phyloP scores from a whole-genome alignment of 2,113 vertebrate species.

The Monopterus albus region DNA sequence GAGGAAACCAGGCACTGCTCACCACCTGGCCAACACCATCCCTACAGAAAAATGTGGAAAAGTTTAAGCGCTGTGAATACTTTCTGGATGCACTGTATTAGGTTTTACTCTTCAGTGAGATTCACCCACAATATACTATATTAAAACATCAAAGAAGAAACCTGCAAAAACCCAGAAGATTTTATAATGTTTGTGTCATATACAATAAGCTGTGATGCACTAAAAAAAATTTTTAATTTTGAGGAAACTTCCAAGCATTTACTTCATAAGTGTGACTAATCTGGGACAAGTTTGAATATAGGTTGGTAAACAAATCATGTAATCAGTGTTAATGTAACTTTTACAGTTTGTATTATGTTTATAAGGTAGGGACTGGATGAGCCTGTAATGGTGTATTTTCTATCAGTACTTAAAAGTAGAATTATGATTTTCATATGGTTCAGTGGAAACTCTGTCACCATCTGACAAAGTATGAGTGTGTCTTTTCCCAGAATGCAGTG shows the following conservation, averaged over 20 bases:
- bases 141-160: too few species aligned
- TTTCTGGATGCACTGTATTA: too few species aligned
- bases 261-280: slow-evolving; percentile 51
- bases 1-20: too few species aligned
- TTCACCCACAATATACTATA: too few species aligned
- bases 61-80: too few species aligned
- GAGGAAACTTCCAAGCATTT: slow-evolving; percentile 6
- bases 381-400: slow-evolving; percentile 24
- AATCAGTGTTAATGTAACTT: slow-evolving; percentile 59
- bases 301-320: slow-evolving; percentile 35
- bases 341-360: slow-evolving; percentile 34
- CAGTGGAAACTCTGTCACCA: not conserved
- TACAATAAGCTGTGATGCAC: not conserved
- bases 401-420: slow-evolving; percentile 36
- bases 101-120: too few species aligned
- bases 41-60: too few species aligned
- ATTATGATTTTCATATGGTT: slow-evolving; percentile 21
- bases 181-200: too few species aligned
- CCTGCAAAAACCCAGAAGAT: too few species aligned
- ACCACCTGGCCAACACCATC: too few species aligned
- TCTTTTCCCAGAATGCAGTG: slow-evolving; percentile 46
- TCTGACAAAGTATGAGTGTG: slow-evolving; percentile 19
- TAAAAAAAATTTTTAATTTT: not conserved
- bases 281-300: slow-evolving; percentile 70
- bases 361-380: slow-evolving; percentile 32